A percentile compares a stretch with the other conserved stretches of the same genome.
phyloP scores from a whole-genome alignment of 2,797 vertebrate genomes.

The Glyptemys insculpta region DNA sequence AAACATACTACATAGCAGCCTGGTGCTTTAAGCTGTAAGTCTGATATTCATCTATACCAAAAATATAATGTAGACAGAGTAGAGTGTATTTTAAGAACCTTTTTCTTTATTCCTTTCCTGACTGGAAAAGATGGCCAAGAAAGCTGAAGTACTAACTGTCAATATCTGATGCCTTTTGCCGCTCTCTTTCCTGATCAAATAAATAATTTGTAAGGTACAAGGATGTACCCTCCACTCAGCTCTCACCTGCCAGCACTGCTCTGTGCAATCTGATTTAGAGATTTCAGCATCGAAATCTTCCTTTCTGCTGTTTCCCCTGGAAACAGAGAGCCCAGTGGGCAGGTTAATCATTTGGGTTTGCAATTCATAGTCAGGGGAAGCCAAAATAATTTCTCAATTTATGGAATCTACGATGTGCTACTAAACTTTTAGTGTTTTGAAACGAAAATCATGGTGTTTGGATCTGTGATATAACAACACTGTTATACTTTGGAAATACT shows the following conservation, averaged over 20 bases:
- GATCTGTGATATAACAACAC: constrained; percentile 12
- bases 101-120: constrained; percentile 71
- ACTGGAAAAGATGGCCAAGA: constrained; percentile 63
- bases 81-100: constrained; percentile 71
- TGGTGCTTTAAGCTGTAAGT: constrained; percentile 72
- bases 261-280: constrained; percentile 78
- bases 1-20: constrained; percentile 62
- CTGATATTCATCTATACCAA: constrained; percentile 56
- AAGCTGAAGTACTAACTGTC: constrained; percentile 68
- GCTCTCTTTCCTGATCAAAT: constrained; percentile 79
- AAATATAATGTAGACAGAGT: constrained; percentile 49
- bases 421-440: constrained; percentile 61
- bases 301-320: constrained; percentile 79
- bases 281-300: constrained; percentile 78
- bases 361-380: constrained; percentile 72
- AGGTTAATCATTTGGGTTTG: constrained; percentile 84
- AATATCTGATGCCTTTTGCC: constrained; percentile 75
- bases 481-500: constrained; percentile 45
- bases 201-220: constrained; percentile 84
- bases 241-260: constrained; percentile 76
- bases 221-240: constrained; percentile 72
- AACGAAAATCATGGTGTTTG: constrained; percentile 20
- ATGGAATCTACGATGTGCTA: constrained; percentile 59
- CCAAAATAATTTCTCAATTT: constrained; percentile 72
- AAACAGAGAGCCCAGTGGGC: constrained; percentile 74